phyloP scores from a whole-genome alignment of 2,888 invertebrate species.

The Teleogryllus oceanicus region DNA sequence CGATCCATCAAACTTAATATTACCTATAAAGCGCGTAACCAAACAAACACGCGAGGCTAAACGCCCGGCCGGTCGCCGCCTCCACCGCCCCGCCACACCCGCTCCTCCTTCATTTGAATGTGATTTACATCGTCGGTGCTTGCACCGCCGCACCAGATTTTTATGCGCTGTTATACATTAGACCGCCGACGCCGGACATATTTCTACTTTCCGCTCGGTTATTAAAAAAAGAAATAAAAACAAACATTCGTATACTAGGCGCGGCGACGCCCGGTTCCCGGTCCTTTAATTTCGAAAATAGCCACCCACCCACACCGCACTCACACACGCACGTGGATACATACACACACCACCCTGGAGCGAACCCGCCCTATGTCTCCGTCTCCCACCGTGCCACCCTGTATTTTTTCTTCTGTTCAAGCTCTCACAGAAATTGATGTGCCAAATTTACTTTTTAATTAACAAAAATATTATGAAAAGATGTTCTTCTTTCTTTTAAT shows the following conservation, averaged over 20 bases:
- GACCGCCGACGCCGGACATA: background rate
- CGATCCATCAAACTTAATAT: too few species aligned
- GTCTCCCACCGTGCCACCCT: background rate
- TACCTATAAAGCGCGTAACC: too few species aligned
- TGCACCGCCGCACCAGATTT: background rate
- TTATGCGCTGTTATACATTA: conserved; percentile 9
- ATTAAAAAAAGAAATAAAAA: conserved; percentile 3
- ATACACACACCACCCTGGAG: background rate
- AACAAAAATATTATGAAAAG: conserved; percentile 7
- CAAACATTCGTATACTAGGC: background rate
- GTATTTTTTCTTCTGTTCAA: conserved; percentile 9
- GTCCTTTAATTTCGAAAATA: background rate
- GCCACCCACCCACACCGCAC: background rate
- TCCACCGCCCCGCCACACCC: background rate
- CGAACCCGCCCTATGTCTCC: background rate
- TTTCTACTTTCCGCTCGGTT: conserved; percentile 6
- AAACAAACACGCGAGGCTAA: too few species aligned
- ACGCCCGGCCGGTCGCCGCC: too few species aligned
- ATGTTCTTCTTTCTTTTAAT: conserved; percentile 18
- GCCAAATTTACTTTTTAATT: conserved; percentile 18
- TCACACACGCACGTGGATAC: background rate
- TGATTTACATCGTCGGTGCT: background rate
- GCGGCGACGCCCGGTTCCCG: background rate
- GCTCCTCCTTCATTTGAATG: background rate
- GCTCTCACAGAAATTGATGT: conserved; percentile 10